Evolutionary conservation across 2,888 invertebrate species (phyloP).

Genomic region (Blomia tropicalis): DNA sequence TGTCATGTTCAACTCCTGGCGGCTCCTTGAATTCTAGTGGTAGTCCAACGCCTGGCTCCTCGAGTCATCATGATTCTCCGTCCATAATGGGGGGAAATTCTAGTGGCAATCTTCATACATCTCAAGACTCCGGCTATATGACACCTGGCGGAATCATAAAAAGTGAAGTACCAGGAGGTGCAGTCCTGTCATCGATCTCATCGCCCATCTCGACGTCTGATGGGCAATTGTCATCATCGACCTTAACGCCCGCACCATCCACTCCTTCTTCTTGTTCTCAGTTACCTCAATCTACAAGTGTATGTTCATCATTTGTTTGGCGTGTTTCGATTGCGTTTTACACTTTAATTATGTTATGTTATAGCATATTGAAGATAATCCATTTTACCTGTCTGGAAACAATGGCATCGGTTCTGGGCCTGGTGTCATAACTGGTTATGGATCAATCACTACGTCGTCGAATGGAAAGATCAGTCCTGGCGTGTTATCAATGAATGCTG

Average conservation of each 20-base stretch:
- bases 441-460: background rate
- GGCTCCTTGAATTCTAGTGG: background rate
- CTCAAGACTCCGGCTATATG: constrained; percentile 4
- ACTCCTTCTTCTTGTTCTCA: constrained; percentile 9
- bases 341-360: background rate
- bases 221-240: background rate
- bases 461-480: no score
- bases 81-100: background rate
- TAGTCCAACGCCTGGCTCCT: background rate
- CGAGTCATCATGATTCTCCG: background rate
- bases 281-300: constrained; percentile 20
- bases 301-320: constrained; percentile 3
- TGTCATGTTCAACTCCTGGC: constrained; percentile 4
- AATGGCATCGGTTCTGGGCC: background rate
- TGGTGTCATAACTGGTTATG: background rate
- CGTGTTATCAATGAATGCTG: background rate
- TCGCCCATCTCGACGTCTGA: constrained; percentile 2
- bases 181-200: background rate
- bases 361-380: constrained; percentile 7
- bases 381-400: background rate
- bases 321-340: no score
- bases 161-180: background rate
- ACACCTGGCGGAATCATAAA: background rate
- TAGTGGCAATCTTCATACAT: background rate
- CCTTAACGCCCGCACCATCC: background rate